These are phyloP conservation scores for Seriola dumerili DNA, from an alignment of 2,113 vertebrate genomes.

Conservation along the genomic window DNA sequence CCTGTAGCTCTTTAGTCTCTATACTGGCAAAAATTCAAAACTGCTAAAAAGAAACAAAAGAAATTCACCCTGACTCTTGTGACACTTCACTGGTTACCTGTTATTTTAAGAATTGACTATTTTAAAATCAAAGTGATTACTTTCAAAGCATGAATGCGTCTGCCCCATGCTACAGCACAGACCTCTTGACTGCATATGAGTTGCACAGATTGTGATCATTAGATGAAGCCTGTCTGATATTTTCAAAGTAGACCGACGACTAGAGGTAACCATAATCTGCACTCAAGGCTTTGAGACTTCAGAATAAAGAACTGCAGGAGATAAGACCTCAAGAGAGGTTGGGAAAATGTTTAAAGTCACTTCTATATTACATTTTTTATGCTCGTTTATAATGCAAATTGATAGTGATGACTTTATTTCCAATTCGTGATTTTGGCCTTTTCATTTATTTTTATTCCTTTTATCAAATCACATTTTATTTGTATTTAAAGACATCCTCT, in stretches of 20 bases:
- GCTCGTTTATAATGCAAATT: neutral
- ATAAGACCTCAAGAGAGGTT: neutral
- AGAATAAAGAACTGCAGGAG: neutral
- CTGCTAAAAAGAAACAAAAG: neutral
- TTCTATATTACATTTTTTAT: neutral
- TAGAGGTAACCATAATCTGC: neutral
- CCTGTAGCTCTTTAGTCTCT: conserved; percentile 10
- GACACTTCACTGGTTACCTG: neutral
- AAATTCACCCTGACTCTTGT: conserved; percentile 9
- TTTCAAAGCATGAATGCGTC: conserved; percentile 35
- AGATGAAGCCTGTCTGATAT: conserved; percentile 17
- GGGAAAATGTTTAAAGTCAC: neutral
- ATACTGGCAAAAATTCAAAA: neutral
- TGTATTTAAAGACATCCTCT: neutral
- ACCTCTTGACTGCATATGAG: conserved; percentile 15
- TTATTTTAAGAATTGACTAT: conserved; percentile 28
- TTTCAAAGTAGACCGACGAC: neutral
- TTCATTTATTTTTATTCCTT: neutral
- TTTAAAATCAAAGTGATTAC: conserved; percentile 27
- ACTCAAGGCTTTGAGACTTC: neutral
- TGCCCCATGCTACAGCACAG: conserved; percentile 4
- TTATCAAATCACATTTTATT: neutral
- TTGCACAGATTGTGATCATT: conserved; percentile 21
- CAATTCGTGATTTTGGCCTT: neutral
- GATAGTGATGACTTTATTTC: no score